Percentiles rank a stretch among this genome's conserved stretches.
Conservation (phyloP, 2,888 invertebrate species). For the Gastrophysa polygoni region DNA sequence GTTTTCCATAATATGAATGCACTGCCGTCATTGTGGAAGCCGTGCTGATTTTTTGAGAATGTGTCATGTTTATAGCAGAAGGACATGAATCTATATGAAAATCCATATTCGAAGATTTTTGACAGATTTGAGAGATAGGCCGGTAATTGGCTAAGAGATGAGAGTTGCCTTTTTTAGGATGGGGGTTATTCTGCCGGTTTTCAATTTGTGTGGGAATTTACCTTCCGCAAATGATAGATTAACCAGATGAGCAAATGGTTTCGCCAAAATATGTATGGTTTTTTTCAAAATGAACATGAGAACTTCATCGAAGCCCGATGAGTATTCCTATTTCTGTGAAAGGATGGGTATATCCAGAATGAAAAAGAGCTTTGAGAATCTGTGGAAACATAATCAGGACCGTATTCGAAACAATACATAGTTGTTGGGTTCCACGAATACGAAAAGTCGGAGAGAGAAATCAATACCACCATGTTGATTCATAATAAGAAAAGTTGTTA, state of each 20-base stretch:
- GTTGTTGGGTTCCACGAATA: too few relatives aligned
- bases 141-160: background rate
- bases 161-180: background rate
- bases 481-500: too few relatives aligned
- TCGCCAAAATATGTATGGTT: background rate
- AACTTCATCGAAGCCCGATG: background rate
- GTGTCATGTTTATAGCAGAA: background rate
- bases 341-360: too few relatives aligned
- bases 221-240: background rate
- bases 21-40: conserved; percentile 2
- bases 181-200: conserved; percentile 2
- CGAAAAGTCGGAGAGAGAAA: too few relatives aligned
- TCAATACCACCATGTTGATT: too few relatives aligned
- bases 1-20: conserved; percentile 1
- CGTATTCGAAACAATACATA: too few relatives aligned
- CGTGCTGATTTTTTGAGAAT: background rate
- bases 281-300: conserved; percentile 4
- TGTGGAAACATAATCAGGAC: too few relatives aligned
- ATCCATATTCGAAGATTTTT: background rate
- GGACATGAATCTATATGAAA: background rate
- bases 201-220: too few relatives aligned
- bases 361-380: too few relatives aligned
- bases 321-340: background rate
- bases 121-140: background rate
- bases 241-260: background rate